Evolutionary conservation across 2,888 invertebrate genomes (phyloP).

Genomic region (Gastrophysa polygoni): DNA sequence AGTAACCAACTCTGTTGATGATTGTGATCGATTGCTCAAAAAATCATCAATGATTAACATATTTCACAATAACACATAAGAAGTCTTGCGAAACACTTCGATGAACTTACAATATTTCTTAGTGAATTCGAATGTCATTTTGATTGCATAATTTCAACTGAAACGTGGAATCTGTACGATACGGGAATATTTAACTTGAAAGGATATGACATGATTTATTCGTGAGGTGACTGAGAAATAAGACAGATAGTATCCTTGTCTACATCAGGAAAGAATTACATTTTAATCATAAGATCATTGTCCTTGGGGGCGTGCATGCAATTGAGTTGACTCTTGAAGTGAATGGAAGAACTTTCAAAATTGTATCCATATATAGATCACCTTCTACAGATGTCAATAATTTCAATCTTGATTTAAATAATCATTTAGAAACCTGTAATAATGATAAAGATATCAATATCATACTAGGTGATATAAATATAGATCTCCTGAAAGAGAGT

Average conservation of each 20-base stretch:
- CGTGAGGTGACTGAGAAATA: constrained; percentile 1
- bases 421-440: constrained; percentile 5
- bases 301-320: neutral
- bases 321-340: constrained; percentile 9
- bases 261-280: constrained; percentile 4
- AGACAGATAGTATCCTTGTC: constrained; percentile 1
- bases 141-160: constrained; percentile 10
- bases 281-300: constrained; percentile 6
- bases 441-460: constrained; percentile 9
- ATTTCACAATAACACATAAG: constrained; percentile 7
- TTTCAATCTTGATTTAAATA: constrained; percentile 1
- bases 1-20: neutral
- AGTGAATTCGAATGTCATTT: constrained; percentile 5
- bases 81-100: constrained; percentile 10
- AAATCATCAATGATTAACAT: neutral
- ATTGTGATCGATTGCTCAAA: constrained; percentile 5
- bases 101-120: constrained; percentile 6
- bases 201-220: constrained; percentile 2
- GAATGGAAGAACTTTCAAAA: constrained; percentile 4
- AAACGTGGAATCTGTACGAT: constrained; percentile 4
- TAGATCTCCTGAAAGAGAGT: constrained; percentile 4
- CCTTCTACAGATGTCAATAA: constrained; percentile 1
- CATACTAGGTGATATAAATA: constrained; percentile 2
- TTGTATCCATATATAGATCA: constrained; percentile 9
- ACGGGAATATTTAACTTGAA: constrained; percentile 2